Percentiles rank a stretch among this genome's conserved stretches.
Conservation (phyloP, 2,113 vertebrate species). For the Pomatostomus ruficeps region DNA sequence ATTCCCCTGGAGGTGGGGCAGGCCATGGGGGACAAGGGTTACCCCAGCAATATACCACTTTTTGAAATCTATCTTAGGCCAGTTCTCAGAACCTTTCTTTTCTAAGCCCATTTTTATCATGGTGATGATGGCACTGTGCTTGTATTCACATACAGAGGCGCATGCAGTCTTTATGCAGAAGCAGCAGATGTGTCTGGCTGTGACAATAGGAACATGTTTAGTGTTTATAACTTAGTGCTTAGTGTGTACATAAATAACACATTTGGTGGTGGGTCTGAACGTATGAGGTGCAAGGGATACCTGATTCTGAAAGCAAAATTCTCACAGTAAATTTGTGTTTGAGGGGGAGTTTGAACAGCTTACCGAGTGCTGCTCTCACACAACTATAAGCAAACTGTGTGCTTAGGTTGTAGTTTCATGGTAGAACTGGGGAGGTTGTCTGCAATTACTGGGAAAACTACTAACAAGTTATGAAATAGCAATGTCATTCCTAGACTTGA, state of each 20-base stretch:
- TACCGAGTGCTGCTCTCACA: not conserved
- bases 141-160: not conserved
- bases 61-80: not conserved
- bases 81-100: not conserved
- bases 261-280: not conserved
- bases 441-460: not conserved
- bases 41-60: not conserved
- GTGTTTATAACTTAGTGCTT: not conserved
- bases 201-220: not conserved
- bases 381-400: not conserved
- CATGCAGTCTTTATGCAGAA: not conserved
- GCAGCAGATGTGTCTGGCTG: not conserved
- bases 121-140: not conserved
- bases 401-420: not conserved
- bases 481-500: not conserved
- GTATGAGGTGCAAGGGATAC: not conserved
- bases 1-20: not conserved
- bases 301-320: not conserved
- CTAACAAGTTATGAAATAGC: not conserved
- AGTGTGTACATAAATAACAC: not conserved
- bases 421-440: not conserved
- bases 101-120: not conserved
- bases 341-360: not conserved
- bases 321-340: not conserved
- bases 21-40: rapidly evolving